Evolutionary conservation across 2,888 invertebrate genomes (phyloP).

Genomic region (Synanthedon tipuliformis): DNA sequence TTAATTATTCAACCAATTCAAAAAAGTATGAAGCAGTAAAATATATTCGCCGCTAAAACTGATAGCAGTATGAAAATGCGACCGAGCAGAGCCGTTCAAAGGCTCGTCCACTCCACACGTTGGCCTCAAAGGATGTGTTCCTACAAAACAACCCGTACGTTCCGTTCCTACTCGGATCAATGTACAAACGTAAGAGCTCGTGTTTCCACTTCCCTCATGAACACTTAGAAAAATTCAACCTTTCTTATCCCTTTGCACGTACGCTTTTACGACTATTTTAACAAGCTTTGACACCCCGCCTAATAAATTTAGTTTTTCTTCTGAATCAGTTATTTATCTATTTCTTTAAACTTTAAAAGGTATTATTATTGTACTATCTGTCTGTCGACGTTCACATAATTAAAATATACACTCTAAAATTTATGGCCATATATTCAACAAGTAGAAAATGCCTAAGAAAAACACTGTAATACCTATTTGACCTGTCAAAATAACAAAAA

Average conservation of each 20-base stretch:
- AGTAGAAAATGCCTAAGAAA: too few relatives aligned
- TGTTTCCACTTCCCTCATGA: slow-evolving; percentile 26
- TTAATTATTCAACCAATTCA: too few relatives aligned
- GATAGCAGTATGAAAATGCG: slow-evolving; percentile 59
- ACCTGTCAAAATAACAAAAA: too few relatives aligned
- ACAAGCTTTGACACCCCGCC: not conserved
- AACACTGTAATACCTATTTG: too few relatives aligned
- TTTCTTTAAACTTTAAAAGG: too few relatives aligned
- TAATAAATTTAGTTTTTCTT: not conserved
- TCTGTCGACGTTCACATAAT: too few relatives aligned
- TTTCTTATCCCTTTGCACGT: slow-evolving; percentile 21
- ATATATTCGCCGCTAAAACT: slow-evolving; percentile 53
- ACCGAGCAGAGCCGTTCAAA: slow-evolving; percentile 38
- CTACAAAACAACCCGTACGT: slow-evolving; percentile 42
- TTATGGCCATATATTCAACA: too few relatives aligned
- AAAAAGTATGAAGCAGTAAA: slow-evolving; percentile 10
- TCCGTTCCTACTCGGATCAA: slow-evolving; percentile 52
- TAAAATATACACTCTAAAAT: too few relatives aligned
- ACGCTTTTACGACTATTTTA: slow-evolving; percentile 1
- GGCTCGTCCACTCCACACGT: slow-evolving; percentile 21
- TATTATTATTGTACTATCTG: too few relatives aligned
- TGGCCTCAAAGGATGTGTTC: slow-evolving; percentile 47
- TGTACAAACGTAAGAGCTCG: slow-evolving; percentile 30
- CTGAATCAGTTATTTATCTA: too few relatives aligned
- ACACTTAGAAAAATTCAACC: slow-evolving; percentile 34